Conservation (phyloP, 2,888 invertebrate genomes). For the Cyrtodaria siliqua region DNA sequence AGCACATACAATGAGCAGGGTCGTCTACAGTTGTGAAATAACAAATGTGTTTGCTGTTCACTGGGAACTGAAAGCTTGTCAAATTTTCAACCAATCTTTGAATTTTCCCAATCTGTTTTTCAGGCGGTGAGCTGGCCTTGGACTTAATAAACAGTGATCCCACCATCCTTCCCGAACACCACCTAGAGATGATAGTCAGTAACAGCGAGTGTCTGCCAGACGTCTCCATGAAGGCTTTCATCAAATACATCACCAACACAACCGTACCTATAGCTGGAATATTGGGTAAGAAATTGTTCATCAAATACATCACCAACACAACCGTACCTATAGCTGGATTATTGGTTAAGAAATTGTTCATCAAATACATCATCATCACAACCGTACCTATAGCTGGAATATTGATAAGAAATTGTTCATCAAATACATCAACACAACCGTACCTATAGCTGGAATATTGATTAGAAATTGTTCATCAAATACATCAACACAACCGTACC, state of each 20-base stretch:
- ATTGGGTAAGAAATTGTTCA: slow-evolving; percentile 88
- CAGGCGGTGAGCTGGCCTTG: slow-evolving; percentile 89
- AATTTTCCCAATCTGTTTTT: too few species aligned
- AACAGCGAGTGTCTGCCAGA: slow-evolving; percentile 92
- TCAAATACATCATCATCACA: too few species aligned
- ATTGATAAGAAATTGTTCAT: slow-evolving; percentile 90
- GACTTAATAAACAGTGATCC: slow-evolving; percentile 89
- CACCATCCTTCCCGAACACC: slow-evolving; percentile 89
- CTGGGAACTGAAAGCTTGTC: too few species aligned
- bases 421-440: slow-evolving; percentile 89
- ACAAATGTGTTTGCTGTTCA: too few species aligned
- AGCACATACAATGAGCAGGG: too few species aligned
- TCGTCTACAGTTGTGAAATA: background rate
- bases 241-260: slow-evolving; percentile 89
- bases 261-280: slow-evolving; percentile 90
- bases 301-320: background rate
- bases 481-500: slow-evolving; percentile 87
- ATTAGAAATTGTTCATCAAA: slow-evolving; percentile 91
- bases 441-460: slow-evolving; percentile 90
- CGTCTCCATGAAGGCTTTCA: slow-evolving; percentile 91
- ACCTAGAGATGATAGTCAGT: slow-evolving; percentile 88
- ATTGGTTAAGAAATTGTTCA: too few species aligned
- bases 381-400: too few species aligned
- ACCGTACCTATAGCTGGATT: too few species aligned
- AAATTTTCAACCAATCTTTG: too few species aligned